A percentile compares a stretch with the other conserved stretches of the same genome.
Conservation (phyloP, 2,797 vertebrate genomes). For the Poecilia gillii region DNA sequence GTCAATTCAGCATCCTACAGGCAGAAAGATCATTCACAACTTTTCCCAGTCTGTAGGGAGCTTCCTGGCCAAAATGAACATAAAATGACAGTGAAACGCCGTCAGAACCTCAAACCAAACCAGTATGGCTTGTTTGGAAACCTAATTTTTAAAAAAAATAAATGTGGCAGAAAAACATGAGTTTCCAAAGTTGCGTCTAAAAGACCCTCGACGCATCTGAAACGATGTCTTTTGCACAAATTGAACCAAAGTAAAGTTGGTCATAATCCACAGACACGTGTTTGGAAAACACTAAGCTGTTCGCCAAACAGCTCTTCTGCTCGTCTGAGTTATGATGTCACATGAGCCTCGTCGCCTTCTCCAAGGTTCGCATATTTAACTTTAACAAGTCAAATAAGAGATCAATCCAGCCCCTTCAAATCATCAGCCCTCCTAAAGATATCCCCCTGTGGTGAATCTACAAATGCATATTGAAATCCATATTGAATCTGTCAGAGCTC, state of each 20-base stretch:
- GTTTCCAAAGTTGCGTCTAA: background rate
- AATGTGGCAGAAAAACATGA: background rate
- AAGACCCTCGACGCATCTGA: background rate
- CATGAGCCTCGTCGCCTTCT: background rate
- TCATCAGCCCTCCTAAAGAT: slow-evolving; percentile 25
- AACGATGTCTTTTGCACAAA: background rate
- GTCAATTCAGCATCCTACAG: background rate
- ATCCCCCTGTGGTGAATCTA: slow-evolving; percentile 23
- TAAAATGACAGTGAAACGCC: background rate
- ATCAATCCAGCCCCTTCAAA: slow-evolving; percentile 15
- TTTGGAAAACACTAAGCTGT: background rate
- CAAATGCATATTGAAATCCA: slow-evolving; percentile 48
- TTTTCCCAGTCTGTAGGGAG: background rate
- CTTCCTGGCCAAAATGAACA: background rate
- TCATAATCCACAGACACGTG: background rate
- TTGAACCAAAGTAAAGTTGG: background rate
- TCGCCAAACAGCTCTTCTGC: background rate
- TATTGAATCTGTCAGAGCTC: slow-evolving; percentile 46
- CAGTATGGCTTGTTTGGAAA: background rate
- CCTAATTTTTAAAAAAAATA: background rate
- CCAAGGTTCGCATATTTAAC: slow-evolving; percentile 10
- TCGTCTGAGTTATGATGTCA: background rate
- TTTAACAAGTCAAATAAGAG: slow-evolving; percentile 30
- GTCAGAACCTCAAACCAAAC: background rate
- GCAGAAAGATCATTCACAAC: background rate